phyloP scores from a whole-genome alignment of 2,113 vertebrate species.

The Semnopithecus entellus region DNA sequence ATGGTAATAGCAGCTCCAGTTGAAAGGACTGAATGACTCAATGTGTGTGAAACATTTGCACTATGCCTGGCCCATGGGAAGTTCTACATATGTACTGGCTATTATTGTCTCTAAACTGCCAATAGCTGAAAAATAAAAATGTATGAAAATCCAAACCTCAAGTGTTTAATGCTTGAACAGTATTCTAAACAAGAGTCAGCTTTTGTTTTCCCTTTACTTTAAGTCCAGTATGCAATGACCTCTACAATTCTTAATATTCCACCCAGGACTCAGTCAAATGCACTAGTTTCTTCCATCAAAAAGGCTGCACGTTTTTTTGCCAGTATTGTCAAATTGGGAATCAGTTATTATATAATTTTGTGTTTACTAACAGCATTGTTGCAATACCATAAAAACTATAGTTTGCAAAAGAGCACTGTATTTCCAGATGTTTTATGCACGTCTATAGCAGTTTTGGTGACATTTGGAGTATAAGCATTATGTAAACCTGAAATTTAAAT shows the following conservation, averaged over 20 bases:
- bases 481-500: constrained; percentile 75
- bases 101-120: neutral
- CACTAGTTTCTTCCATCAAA: neutral
- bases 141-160: neutral
- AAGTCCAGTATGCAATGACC: neutral
- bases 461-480: constrained; percentile 63
- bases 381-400: constrained; percentile 50
- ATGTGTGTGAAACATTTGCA: neutral
- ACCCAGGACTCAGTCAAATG: neutral
- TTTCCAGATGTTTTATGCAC: constrained; percentile 52
- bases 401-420: constrained; percentile 53
- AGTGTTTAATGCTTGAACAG: neutral
- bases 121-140: neutral
- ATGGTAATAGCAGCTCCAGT: neutral
- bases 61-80: neutral
- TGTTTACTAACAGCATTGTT: constrained; percentile 41
- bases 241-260: neutral
- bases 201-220: neutral
- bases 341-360: constrained; percentile 57
- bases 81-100: neutral
- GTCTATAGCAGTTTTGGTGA: constrained; percentile 35
- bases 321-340: constrained; percentile 34
- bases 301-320: constrained; percentile 5
- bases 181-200: neutral
- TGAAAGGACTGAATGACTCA: neutral